phyloP scores from a whole-genome alignment of 2,888 invertebrate species.

The Melipona bicolor region DNA sequence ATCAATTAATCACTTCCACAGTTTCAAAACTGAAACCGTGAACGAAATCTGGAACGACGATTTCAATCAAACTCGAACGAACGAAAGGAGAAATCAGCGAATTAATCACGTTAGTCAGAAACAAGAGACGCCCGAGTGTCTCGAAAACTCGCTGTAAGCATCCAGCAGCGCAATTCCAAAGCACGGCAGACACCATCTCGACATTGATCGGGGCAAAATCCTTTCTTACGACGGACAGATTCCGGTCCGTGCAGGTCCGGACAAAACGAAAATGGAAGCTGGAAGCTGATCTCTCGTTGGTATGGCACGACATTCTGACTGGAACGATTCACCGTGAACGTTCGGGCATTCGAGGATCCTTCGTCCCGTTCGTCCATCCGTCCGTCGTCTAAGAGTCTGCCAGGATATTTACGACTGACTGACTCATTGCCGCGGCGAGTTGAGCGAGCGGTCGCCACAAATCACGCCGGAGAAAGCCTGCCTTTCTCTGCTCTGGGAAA shows the following conservation, averaged over 20 bases:
- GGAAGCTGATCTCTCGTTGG: background rate
- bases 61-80: no score
- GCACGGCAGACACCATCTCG: constrained; percentile 41
- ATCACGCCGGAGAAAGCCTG: constrained; percentile 82
- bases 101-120: no score
- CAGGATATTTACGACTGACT: constrained; percentile 84
- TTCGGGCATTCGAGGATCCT: constrained; percentile 42
- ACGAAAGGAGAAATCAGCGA: no score
- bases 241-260: background rate
- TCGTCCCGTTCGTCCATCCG: constrained; percentile 69
- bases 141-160: no score
- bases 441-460: constrained; percentile 83
- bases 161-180: background rate
- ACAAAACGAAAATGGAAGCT: background rate
- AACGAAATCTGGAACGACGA: no score
- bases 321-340: constrained; percentile 1
- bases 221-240: background rate
- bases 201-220: background rate
- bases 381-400: constrained; percentile 67
- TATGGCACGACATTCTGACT: constrained; percentile 9
- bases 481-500: constrained; percentile 84
- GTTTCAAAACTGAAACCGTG: no score
- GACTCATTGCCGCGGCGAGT: constrained; percentile 83
- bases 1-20: no score
- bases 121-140: no score